Evolutionary conservation across 37 sponge, comb jelly and placozoan species (phyloP).

Genomic region (Sycon ciliatum): DNA sequence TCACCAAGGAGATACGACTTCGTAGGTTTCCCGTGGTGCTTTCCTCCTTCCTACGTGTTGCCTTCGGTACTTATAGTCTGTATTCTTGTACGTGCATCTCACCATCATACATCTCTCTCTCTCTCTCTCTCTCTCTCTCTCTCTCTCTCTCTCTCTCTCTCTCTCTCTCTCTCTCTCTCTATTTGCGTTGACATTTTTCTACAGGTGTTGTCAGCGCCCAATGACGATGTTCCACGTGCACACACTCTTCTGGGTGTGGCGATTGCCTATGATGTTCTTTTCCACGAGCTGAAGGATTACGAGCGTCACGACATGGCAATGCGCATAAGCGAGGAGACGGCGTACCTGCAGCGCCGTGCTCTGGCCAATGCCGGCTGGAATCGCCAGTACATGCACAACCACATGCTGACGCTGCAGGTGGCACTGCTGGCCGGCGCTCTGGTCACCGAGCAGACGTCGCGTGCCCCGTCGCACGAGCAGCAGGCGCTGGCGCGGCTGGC

Average conservation of each 20-base stretch:
- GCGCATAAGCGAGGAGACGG: background rate
- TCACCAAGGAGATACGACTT: background rate
- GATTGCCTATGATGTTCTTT: conserved; percentile 29
- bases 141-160: background rate
- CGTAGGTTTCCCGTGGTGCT: background rate
- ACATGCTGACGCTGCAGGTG: conserved; percentile 21
- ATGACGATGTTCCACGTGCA: conserved; percentile 20
- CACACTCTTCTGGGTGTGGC: conserved; percentile 33
- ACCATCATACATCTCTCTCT: background rate
- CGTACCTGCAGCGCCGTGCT: background rate
- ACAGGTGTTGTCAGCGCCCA: background rate
- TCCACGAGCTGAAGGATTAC: background rate
- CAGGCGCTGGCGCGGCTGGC: background rate
- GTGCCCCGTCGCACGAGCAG: conserved; percentile 10
- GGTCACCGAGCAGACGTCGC: conserved; percentile 1
- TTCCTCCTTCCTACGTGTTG: background rate
- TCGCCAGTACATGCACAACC: conserved; percentile 21
- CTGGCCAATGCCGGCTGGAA: conserved; percentile 13
- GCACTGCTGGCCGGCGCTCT: conserved; percentile 22
- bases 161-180: background rate
- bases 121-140: background rate
- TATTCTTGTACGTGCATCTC: background rate
- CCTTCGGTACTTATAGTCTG: background rate
- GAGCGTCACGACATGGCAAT: background rate
- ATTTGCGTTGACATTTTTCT: conserved; percentile 9